Percentiles rank a stretch among this genome's conserved stretches.
Evolutionary conservation across 64 coral and sea anemone species (phyloP).

Genomic region (Catalaphyllia jardinei): DNA sequence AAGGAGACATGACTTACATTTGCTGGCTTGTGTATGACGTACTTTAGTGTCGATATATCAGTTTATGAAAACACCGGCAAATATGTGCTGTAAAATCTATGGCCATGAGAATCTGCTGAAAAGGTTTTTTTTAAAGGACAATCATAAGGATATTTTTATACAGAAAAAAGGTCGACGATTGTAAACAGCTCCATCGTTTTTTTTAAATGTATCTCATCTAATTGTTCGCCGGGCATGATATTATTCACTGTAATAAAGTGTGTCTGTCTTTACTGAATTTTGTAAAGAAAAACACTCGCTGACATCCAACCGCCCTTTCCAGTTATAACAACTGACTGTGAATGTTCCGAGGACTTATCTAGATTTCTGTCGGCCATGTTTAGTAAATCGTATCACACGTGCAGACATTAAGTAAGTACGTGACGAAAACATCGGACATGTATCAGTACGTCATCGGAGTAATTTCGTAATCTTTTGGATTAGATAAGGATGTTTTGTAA

Average conservation of each 20-base stretch:
- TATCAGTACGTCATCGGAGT: background rate
- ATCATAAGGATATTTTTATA: too few species aligned
- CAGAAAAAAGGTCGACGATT: too few species aligned
- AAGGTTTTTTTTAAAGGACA: too few species aligned
- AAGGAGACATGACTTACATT: too few species aligned
- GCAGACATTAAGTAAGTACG: background rate
- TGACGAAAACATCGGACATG: background rate
- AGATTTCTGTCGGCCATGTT: background rate
- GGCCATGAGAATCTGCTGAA: too few species aligned
- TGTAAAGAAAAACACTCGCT: background rate
- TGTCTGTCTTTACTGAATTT: background rate
- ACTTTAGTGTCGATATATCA: too few species aligned
- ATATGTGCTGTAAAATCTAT: too few species aligned
- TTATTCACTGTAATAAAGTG: background rate
- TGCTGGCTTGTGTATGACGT: too few species aligned
- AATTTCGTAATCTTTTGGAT: background rate
- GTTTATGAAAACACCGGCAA: too few species aligned
- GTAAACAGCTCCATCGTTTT: too few species aligned
- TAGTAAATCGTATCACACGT: background rate
- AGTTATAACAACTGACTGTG: background rate
- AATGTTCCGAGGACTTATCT: background rate
- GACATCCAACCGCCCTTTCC: background rate
- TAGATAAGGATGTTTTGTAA: background rate
- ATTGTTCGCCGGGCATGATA: background rate
- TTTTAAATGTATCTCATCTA: background rate